A percentile compares a stretch with the other conserved stretches of the same genome.
Conservation (phyloP, 1,140 invertebrate genomes). For the Aphelenchoides avenae region DNA sequence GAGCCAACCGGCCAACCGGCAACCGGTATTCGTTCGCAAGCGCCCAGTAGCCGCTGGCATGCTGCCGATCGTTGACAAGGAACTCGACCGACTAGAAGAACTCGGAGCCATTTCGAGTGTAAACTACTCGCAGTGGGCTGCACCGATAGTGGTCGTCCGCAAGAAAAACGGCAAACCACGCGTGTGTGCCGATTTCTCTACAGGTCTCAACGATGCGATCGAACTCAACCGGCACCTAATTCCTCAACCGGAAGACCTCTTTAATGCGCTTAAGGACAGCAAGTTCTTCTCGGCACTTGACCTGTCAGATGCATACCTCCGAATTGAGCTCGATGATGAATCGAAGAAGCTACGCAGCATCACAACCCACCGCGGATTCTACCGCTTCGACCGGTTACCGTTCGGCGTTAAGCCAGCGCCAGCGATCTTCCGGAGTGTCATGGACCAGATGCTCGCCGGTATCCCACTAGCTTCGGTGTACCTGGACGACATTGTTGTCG, state of each 20-base stretch:
- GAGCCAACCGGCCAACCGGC: too few species aligned
- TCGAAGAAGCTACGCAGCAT: constrained; percentile 28
- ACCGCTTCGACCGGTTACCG: too few species aligned
- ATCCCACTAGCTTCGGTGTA: too few species aligned
- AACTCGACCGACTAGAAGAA: constrained; percentile 44
- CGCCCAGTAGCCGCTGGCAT: constrained; percentile 49
- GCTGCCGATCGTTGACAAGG: constrained; percentile 42
- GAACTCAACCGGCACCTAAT: constrained; percentile 34
- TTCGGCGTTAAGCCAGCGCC: too few species aligned
- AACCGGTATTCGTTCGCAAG: constrained; percentile 30
- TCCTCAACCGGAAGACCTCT: constrained; percentile 36
- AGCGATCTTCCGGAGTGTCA: too few species aligned
- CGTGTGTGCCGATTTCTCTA: constrained; percentile 56
- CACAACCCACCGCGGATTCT: too few species aligned
- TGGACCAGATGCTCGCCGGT: too few species aligned
- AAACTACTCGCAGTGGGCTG: constrained; percentile 60
- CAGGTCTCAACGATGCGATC: constrained; percentile 37
- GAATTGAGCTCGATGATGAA: constrained; percentile 31
- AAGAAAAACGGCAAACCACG: constrained; percentile 59
- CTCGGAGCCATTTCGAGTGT: constrained; percentile 46
- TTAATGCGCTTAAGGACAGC: constrained; percentile 21
- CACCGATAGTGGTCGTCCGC: constrained; percentile 60
- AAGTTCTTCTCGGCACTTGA: constrained; percentile 40
- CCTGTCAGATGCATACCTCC: constrained; percentile 37
- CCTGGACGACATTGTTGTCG: too few species aligned